Evolutionary conservation across 2,888 invertebrate species (phyloP).

Genomic region (Ctenicera cuprea): DNA sequence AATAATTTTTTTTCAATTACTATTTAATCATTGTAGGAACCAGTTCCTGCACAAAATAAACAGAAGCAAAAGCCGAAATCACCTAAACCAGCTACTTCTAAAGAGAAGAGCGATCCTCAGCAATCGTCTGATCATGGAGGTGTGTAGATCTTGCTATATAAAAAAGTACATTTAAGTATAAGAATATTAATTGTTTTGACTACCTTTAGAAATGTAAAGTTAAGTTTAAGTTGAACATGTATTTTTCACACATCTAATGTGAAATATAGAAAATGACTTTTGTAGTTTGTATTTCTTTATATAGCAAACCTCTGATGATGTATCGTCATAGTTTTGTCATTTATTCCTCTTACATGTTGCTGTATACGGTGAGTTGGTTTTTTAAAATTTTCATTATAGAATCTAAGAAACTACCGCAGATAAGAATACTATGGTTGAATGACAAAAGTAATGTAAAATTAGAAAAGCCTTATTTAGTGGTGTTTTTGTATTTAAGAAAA

Average conservation of each 20-base stretch:
- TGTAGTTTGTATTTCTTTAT: conserved; percentile 18
- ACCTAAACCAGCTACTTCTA: conserved; percentile 61
- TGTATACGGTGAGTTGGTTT: too few species aligned
- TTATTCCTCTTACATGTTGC: too few species aligned
- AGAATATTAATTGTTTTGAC: conserved; percentile 26
- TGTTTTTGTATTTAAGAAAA: too few species aligned
- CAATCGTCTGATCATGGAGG: conserved; percentile 56
- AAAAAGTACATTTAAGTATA: conserved; percentile 20
- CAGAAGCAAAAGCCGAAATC: conserved; percentile 65
- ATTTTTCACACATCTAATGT: conserved; percentile 32
- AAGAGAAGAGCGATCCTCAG: conserved; percentile 55
- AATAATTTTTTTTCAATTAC: conserved; percentile 39
- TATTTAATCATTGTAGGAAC: conserved; percentile 65
- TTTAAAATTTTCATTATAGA: too few species aligned
- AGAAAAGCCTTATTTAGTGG: too few species aligned
- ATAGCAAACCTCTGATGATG: conserved; percentile 7
- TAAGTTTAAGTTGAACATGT: conserved; percentile 36
- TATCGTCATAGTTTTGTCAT: too few species aligned
- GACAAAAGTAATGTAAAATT: too few species aligned
- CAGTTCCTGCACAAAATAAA: conserved; percentile 66
- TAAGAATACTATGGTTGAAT: too few species aligned
- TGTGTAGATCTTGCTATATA: conserved; percentile 45
- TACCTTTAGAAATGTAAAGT: conserved; percentile 23
- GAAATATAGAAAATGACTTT: conserved; percentile 22
- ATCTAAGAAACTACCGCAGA: too few species aligned